phyloP scores from a whole-genome alignment of 2,888 invertebrate species.

The Hemithea aestivaria region DNA sequence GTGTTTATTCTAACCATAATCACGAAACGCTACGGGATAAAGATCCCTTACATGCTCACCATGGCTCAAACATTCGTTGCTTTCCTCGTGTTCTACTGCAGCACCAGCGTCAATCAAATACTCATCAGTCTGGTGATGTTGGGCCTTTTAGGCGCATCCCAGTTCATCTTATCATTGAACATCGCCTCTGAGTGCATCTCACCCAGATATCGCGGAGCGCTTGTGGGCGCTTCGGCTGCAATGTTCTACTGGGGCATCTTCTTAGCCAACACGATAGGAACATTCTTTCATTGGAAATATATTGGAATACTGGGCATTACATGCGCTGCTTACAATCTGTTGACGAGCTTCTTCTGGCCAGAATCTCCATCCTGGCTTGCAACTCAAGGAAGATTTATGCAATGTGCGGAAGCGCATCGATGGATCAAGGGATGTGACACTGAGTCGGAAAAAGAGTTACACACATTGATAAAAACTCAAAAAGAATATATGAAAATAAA shows the following conservation, averaged over 20 bases:
- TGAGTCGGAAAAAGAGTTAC: constrained; percentile 37
- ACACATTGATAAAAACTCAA: constrained; percentile 31
- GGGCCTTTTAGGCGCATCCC: background rate
- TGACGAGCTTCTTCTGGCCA: constrained; percentile 29
- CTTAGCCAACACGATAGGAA: constrained; percentile 36
- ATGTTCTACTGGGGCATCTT: constrained; percentile 35
- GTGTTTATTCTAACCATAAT: constrained; percentile 29
- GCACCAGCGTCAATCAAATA: constrained; percentile 28
- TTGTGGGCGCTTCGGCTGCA: constrained; percentile 33
- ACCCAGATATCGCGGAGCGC: constrained; percentile 37
- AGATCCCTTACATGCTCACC: constrained; percentile 24
- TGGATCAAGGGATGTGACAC: constrained; percentile 39
- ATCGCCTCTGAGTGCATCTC: constrained; percentile 38
- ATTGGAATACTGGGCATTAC: constrained; percentile 29
- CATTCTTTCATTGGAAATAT: constrained; percentile 36
- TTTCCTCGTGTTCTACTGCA: constrained; percentile 27
- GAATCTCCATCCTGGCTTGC: constrained; percentile 49
- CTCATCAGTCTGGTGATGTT: constrained; percentile 29
- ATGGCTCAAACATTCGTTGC: constrained; percentile 21
- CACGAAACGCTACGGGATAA: constrained; percentile 29
- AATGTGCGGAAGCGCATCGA: constrained; percentile 36
- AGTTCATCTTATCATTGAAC: constrained; percentile 16
- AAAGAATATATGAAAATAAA: constrained; percentile 3
- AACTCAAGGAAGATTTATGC: constrained; percentile 34
- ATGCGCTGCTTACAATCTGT: constrained; percentile 22